Percentiles rank a stretch among this genome's conserved stretches.
phyloP scores from a whole-genome alignment of 2,888 invertebrate species.

The Holacanthella duospinosa region DNA sequence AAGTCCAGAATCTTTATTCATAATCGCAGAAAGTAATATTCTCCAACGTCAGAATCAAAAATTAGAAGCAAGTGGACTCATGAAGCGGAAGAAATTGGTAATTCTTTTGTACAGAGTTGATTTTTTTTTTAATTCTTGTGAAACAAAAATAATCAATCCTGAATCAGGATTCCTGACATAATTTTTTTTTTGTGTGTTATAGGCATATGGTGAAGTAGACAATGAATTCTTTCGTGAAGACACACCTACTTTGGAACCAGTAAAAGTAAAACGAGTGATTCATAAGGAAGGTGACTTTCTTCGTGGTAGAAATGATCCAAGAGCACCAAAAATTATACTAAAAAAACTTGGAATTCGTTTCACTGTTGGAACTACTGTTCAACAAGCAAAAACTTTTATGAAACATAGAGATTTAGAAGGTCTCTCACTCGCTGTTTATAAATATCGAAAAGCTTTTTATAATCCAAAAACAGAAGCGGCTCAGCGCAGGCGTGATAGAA shows the following conservation, averaged over 20 bases:
- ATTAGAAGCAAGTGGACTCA: conserved; percentile 13
- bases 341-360: background rate
- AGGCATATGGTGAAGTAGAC: too few relatives aligned
- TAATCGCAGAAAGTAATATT: conserved; percentile 18
- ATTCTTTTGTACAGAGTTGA: background rate
- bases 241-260: too few relatives aligned
- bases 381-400: background rate
- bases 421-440: background rate
- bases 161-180: too few relatives aligned
- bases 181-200: too few relatives aligned
- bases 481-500: conserved; percentile 16
- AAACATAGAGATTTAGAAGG: background rate
- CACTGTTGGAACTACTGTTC: background rate
- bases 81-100: background rate
- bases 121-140: background rate
- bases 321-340: background rate
- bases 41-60: background rate
- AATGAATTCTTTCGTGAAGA: too few relatives aligned
- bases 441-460: conserved; percentile 25
- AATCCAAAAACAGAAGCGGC: conserved; percentile 21
- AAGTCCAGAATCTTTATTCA: conserved; percentile 25
- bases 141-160: background rate
- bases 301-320: background rate
- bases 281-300: background rate
- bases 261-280: too few relatives aligned